Evolutionary conservation across 2,113 vertebrate genomes (phyloP).

Genomic region (Myrmecophaga tridactyla): DNA sequence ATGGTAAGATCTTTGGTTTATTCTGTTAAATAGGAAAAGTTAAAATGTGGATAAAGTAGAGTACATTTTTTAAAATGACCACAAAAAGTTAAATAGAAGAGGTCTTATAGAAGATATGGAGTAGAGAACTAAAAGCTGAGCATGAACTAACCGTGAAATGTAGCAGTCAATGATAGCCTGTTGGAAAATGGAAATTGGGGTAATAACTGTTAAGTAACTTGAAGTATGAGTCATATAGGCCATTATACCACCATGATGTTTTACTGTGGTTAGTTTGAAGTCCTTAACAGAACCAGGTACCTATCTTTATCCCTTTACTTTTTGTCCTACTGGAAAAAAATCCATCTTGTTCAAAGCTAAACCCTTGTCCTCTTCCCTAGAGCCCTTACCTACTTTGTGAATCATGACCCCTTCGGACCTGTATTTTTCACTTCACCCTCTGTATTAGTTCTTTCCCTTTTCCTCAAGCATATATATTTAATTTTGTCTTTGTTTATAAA

Average conservation of each 20-base stretch:
- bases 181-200: neutral
- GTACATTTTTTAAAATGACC: neutral
- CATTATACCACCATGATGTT: neutral
- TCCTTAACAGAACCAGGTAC: neutral
- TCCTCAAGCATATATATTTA: neutral
- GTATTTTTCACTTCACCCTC: neutral
- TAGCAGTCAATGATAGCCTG: neutral
- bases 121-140: conserved; percentile 51
- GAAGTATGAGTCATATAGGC: neutral
- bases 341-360: neutral
- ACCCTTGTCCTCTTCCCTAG: neutral
- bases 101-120: neutral
- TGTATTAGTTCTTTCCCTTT: neutral
- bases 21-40: neutral
- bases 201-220: neutral
- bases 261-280: neutral
- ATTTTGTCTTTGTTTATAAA: conserved; percentile 18
- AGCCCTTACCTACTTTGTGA: neutral
- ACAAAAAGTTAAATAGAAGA: conserved; percentile 25
- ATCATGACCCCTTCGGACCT: neutral
- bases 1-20: conserved; percentile 88
- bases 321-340: conserved; percentile 19
- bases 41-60: conserved; percentile 24
- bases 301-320: neutral
- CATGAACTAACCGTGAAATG: neutral